These are phyloP conservation scores for Elysia crispata DNA, from an alignment of 2,888 invertebrate species.

Conservation along the genomic window DNA sequence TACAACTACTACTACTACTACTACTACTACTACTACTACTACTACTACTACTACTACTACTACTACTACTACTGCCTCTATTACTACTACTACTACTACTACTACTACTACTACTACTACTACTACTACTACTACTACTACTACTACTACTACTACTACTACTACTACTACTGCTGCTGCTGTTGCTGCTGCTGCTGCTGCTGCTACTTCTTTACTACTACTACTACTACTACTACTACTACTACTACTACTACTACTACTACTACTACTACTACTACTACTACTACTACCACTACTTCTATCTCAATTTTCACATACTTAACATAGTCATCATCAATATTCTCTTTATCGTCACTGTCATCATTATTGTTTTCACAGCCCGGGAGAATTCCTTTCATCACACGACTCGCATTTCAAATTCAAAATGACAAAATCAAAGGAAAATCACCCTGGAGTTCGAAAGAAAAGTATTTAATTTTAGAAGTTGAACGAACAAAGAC, in stretches of 20 bases:
- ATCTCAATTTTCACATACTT: not conserved
- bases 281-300: not conserved
- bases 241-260: not conserved
- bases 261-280: not conserved
- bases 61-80: too few species aligned
- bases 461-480: too few species aligned
- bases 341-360: too few species aligned
- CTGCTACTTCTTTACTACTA: not conserved
- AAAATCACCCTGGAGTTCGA: too few species aligned
- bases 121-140: not conserved
- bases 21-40: conserved; percentile 23
- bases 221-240: not conserved
- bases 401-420: too few species aligned
- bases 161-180: not conserved
- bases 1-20: conserved; percentile 18
- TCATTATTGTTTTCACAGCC: too few species aligned
- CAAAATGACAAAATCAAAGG: too few species aligned
- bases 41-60: conserved; percentile 18
- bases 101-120: not conserved
- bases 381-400: too few species aligned
- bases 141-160: not conserved
- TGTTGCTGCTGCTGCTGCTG: not conserved
- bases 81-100: too few species aligned
- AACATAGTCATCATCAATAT: too few species aligned
- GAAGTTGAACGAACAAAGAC: too few species aligned